Percentiles rank a stretch among this genome's conserved stretches.
phyloP scores from a whole-genome alignment of 2,888 invertebrate genomes.

The Lasioglossum oenotherae region DNA sequence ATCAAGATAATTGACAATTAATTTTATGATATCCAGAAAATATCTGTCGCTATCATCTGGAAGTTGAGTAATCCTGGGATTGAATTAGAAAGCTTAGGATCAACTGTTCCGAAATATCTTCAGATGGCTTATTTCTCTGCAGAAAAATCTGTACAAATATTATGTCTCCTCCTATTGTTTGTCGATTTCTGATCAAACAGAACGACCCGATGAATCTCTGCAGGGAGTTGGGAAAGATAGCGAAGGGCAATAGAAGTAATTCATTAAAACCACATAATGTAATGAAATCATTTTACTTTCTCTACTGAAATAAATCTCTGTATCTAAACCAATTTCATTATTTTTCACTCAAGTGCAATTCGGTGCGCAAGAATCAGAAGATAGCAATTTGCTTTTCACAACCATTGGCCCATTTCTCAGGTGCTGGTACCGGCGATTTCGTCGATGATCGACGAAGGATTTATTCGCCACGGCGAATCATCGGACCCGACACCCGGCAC shows the following conservation, averaged over 20 bases:
- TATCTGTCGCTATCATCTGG: not conserved
- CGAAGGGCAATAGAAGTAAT: not conserved
- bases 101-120: not conserved
- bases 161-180: not conserved
- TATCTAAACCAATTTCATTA: no score
- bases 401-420: no score
- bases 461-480: slow-evolving; percentile 15
- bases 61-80: not conserved
- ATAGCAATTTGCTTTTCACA: no score
- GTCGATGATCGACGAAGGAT: slow-evolving; percentile 3
- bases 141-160: not conserved
- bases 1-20: no score
- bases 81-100: not conserved
- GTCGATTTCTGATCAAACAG: not conserved
- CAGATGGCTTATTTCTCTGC: not conserved
- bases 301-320: no score
- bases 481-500: not conserved
- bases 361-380: no score
- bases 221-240: not conserved
- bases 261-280: not conserved
- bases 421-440: not conserved
- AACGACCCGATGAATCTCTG: not conserved
- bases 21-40: no score
- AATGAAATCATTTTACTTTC: no score
- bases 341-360: no score